Base-by-base conservation (phyloP, 2,797 vertebrate species). In the Threskiornis aethiopicus region DNA sequence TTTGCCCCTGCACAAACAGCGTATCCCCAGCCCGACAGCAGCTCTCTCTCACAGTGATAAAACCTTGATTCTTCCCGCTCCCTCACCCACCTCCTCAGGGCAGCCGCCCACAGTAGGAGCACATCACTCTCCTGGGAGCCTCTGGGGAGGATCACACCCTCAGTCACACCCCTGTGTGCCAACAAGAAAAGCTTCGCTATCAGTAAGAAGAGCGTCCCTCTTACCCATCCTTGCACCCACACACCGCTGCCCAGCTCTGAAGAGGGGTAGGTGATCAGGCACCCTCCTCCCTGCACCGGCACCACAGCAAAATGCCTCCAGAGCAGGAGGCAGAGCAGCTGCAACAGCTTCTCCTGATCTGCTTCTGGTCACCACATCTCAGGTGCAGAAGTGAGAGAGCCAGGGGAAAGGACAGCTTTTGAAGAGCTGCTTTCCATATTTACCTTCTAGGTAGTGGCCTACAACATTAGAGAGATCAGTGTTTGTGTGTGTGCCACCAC, bases 221-320 rank as follows among this genome's bases (percentile, higher is more conserved):
- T 67, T 22, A n/a, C 13, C n/a, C 2, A 1, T 13, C 37, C 58
- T 6, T 4, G 0, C 75, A 33, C 9, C 13, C 58, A 41, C 46
- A 28, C 54, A 54, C 26, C 29, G 47, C 49, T 47, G 44, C 20
- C 67, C 44, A 15, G 71, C 39, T n/a, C 47, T 25, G 12, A 78
- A 76, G 35, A 46, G 16, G 11, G 11, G 8, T 0, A 41, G 61
- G n/a, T n/a, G 41, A 64, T 16, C n/a, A 35, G 41, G 44, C 10
- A 64, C 16, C 25, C 16, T 37, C 39, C 39, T 37, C 39, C 39
- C 51, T 37, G 41, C 19, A 22, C 44, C 16, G 25, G 17, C n/a
- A 47, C 9, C 24, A 66, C 42, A 51, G 67, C 46, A 70, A 46
- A 49, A 37, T 5, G 10, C 11, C 35, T 62, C 12, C 46, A n/a